Conservation (phyloP, 1,140 invertebrate species). For the Leptinotarsa defecta region DNA sequence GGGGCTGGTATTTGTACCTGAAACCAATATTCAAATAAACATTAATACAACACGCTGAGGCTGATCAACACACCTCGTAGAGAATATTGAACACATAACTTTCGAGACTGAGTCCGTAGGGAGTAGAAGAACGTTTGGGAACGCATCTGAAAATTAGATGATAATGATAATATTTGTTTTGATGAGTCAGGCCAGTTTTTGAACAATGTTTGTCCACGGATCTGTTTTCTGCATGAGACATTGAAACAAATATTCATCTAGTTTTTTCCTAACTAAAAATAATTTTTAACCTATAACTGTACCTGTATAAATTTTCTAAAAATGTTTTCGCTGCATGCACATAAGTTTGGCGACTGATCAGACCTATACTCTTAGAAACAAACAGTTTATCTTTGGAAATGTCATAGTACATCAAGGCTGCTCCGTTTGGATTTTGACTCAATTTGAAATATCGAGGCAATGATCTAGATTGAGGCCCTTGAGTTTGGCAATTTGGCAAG, state of each 20-base stretch:
- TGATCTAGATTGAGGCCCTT: constrained; percentile 72
- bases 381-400: constrained; percentile 89
- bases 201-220: no score
- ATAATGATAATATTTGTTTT: no score
- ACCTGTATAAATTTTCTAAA: constrained; percentile 86
- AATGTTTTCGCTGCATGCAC: constrained; percentile 84
- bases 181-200: no score
- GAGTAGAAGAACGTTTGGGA: constrained; percentile 72
- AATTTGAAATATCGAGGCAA: constrained; percentile 87
- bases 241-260: no score
- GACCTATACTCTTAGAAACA: constrained; percentile 92
- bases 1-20: constrained; percentile 80
- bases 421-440: constrained; percentile 72
- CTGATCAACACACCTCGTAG: constrained; percentile 76
- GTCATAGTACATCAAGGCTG: constrained; percentile 87
- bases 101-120: constrained; percentile 79
- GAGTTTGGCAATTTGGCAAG: constrained; percentile 55
- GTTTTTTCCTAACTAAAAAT: no score
- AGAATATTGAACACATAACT: constrained; percentile 94
- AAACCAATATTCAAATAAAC: constrained; percentile 53
- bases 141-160: constrained; percentile 64
- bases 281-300: constrained; percentile 20
- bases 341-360: constrained; percentile 90
- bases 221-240: no score
- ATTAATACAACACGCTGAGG: constrained; percentile 43